Conservation (phyloP, 1,140 invertebrate species). For the Copidosoma floridanum region DNA sequence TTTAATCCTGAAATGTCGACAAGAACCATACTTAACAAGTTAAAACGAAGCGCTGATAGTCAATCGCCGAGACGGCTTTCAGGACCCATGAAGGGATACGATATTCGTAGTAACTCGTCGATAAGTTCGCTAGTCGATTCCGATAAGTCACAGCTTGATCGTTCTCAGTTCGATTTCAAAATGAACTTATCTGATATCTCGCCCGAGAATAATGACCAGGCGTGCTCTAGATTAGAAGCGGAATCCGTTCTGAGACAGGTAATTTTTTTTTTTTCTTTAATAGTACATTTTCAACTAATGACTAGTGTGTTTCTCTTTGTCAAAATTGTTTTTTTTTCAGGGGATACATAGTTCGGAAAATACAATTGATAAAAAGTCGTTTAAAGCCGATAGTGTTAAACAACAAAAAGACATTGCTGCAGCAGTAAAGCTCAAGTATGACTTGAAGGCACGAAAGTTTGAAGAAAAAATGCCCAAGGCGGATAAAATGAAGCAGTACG, state of each 20-base stretch:
- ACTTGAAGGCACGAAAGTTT: constrained; percentile 47
- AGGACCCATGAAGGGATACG: constrained; percentile 55
- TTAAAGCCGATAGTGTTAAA: constrained; percentile 11
- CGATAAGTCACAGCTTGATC: constrained; percentile 51
- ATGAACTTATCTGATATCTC: constrained; percentile 33
- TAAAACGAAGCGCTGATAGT: constrained; percentile 52
- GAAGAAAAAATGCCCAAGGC: constrained; percentile 53
- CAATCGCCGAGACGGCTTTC: constrained; percentile 52
- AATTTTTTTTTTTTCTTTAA: not conserved
- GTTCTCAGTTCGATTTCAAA: constrained; percentile 43
- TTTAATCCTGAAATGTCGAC: constrained; percentile 57
- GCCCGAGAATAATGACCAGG: constrained; percentile 30
- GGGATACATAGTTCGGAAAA: not conserved
- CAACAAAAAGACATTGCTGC: constrained; percentile 20
- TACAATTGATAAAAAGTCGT: constrained; percentile 25
- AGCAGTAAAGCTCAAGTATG: constrained; percentile 39
- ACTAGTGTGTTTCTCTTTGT: not conserved
- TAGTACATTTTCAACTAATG: not conserved
- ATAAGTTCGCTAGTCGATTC: constrained; percentile 54
- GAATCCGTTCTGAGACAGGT: constrained; percentile 16
- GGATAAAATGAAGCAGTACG: constrained; percentile 37
- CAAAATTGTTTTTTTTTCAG: constrained; percentile 4
- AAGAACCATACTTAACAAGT: constrained; percentile 53
- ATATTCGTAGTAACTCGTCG: constrained; percentile 54
- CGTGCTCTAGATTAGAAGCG: constrained; percentile 19